Base-by-base conservation (phyloP, 2,113 vertebrate genomes). In the Protobothrops flavoviridis region DNA sequence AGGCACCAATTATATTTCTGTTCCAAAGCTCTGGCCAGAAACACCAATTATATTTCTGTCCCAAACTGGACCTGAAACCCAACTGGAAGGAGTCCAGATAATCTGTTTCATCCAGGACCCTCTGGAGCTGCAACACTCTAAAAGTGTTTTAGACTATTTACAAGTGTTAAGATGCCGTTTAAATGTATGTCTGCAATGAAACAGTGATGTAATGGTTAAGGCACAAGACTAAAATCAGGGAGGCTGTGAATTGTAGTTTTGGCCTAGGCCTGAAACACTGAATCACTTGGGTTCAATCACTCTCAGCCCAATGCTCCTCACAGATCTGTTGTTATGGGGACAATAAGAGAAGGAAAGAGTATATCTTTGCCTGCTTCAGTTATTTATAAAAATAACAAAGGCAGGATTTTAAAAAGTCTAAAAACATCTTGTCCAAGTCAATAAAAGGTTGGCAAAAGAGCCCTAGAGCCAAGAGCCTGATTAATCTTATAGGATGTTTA, bases 401-500 rank as follows among this genome's bases (percentile, higher is more conserved):
- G n/a, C 64, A 69, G n/a, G 12, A 33, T 69, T 45, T 43, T 15
- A 69, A 69, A 11, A 69, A 69, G 13, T 43, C 6, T 81, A 21
- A 81, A 81, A 74, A 43, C 39, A 21, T n/a, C 26, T 59, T 57
- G 43, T 48, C 45, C 12, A 50, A 90, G 33, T 61, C 52, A 29
- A 21, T 48, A 90, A 21, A 90, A 59, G 57, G 7, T 74, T 29
- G 64, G 50, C 61, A 56, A 89, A 93, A 57, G 20, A 6, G 5
- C 24, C 55, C 11, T 15, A 69, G 56, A 64, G 53, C 8, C 74
- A n/a, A 48, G 29, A 93, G 56, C 55, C 20, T 57, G 43, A 64
- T 57, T 92, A 56, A 90, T 86, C 87, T 50, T 50, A 87, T n/a
- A 87, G 55, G 81, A 85, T 53, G n/a, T 89, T 89, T 89, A 57